Evolutionary conservation across 2,888 invertebrate species (phyloP).

Genomic region (Heliothis peltigera): DNA sequence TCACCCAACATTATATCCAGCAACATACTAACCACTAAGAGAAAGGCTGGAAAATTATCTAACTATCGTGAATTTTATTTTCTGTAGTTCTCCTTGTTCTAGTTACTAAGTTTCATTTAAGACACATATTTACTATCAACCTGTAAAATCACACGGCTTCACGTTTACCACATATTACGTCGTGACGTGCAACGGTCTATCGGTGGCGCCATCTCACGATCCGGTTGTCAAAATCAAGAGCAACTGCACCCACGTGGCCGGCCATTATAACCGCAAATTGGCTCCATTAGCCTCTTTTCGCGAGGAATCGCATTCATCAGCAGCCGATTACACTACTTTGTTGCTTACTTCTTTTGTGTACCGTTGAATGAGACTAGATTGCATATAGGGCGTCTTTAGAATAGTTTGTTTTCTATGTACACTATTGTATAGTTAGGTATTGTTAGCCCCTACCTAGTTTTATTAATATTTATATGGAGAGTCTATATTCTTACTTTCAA

Average conservation of each 20-base stretch:
- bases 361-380: conserved; percentile 57
- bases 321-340: conserved; percentile 72
- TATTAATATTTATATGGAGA: too few relatives aligned
- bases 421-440: too few relatives aligned
- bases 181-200: conserved; percentile 75
- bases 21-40: background rate
- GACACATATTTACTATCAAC: conserved; percentile 1
- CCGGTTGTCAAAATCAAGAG: conserved; percentile 77
- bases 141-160: conserved; percentile 32
- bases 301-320: conserved; percentile 72
- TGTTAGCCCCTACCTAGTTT: too few relatives aligned
- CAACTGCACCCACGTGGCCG: conserved; percentile 70
- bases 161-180: conserved; percentile 65
- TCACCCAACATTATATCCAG: background rate
- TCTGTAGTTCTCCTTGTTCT: background rate
- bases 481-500: too few relatives aligned
- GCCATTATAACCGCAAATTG: conserved; percentile 77
- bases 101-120: background rate
- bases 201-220: conserved; percentile 82
- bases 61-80: background rate
- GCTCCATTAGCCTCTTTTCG: conserved; percentile 75
- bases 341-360: conserved; percentile 62
- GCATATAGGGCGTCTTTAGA: conserved; percentile 34
- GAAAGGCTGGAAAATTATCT: background rate
- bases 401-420: conserved; percentile 28